These are phyloP conservation scores for Sphaeramia orbicularis DNA, from an alignment of 2,797 vertebrate species.

Conservation along the genomic window DNA sequence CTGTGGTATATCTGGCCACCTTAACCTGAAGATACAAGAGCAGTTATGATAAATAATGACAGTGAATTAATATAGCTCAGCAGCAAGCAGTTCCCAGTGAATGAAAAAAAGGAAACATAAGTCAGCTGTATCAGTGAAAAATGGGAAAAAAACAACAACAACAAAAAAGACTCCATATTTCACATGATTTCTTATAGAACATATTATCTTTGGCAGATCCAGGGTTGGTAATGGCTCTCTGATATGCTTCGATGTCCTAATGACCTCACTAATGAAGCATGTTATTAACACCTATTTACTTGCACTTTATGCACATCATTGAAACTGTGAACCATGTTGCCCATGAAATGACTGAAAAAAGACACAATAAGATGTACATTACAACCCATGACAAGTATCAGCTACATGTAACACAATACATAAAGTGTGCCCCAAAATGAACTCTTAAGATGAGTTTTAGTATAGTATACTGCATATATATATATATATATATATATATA, in stretches of 20 bases:
- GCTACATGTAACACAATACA: background rate
- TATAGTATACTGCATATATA: too few relatives aligned
- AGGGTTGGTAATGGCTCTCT: background rate
- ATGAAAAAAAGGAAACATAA: background rate
- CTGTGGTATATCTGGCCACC: constrained; percentile 56
- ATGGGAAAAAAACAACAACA: background rate
- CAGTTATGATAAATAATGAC: constrained; percentile 29
- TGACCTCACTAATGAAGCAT: constrained; percentile 16
- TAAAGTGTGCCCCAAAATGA: background rate
- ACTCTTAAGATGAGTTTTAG: too few relatives aligned
- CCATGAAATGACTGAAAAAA: too few relatives aligned
- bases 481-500: too few relatives aligned
- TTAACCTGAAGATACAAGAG: constrained; percentile 46
- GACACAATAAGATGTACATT: too few relatives aligned
- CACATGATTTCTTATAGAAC: background rate
- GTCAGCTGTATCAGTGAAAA: background rate
- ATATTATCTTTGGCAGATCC: background rate
- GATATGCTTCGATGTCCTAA: constrained; percentile 1
- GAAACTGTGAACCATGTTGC: too few relatives aligned
- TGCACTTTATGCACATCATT: background rate
- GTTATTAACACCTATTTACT: background rate
- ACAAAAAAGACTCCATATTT: background rate
- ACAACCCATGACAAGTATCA: background rate
- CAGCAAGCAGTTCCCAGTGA: background rate
- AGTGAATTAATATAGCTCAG: constrained; percentile 13